A percentile compares a stretch with the other conserved stretches of the same genome.
Evolutionary conservation across 2,797 vertebrate genomes (phyloP).

Genomic region (Enteromius paludinosus): DNA sequence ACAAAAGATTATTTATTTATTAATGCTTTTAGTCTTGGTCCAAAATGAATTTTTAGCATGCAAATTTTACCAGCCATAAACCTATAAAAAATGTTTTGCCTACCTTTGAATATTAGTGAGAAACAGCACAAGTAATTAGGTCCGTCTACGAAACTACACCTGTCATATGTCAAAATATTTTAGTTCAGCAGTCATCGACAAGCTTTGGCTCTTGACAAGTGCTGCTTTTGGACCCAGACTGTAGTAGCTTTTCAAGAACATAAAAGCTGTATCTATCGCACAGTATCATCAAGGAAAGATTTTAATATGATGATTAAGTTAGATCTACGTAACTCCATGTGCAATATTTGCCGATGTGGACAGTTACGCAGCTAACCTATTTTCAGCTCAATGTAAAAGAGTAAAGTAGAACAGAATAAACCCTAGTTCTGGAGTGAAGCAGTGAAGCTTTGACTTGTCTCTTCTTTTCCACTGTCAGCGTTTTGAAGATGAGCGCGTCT

Average conservation of each 20-base stretch:
- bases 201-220: background rate
- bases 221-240: background rate
- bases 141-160: background rate
- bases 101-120: background rate
- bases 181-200: background rate
- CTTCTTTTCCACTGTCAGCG: slow-evolving; percentile 43
- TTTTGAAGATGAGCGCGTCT: slow-evolving; percentile 46
- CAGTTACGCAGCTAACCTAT: slow-evolving; percentile 32
- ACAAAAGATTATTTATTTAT: background rate
- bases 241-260: slow-evolving; percentile 3
- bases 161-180: background rate
- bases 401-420: slow-evolving; percentile 2
- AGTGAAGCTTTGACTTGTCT: slow-evolving; percentile 9
- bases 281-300: slow-evolving; percentile 15
- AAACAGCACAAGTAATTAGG: background rate
- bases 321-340: background rate
- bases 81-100: background rate
- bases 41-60: background rate
- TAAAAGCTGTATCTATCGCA: background rate
- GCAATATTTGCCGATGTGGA: background rate
- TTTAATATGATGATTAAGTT: slow-evolving; percentile 1
- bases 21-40: background rate
- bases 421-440: background rate
- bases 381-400: background rate
- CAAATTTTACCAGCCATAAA: background rate